A percentile compares a stretch with the other conserved stretches of the same genome.
phyloP scores from a whole-genome alignment of 2,113 vertebrate species.

The Jacana jacana region DNA sequence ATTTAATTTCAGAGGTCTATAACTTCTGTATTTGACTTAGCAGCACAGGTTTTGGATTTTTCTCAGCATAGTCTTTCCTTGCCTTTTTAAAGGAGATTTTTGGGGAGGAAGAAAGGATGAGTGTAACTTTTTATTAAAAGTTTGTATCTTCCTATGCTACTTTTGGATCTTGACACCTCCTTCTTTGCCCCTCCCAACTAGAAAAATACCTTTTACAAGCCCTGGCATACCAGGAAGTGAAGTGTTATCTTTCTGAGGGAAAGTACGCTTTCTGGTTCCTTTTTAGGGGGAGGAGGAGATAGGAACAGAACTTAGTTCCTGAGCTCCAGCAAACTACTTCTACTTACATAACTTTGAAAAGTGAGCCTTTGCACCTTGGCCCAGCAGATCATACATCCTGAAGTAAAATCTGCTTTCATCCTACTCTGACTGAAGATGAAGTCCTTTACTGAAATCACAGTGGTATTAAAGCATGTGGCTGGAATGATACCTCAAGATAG shows the following conservation, averaged over 20 bases:
- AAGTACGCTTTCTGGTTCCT: background rate
- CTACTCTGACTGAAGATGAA: background rate
- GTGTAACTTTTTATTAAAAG: background rate
- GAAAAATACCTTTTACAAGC: background rate
- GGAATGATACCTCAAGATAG: background rate
- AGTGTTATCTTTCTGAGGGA: background rate
- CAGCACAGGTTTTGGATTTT: background rate
- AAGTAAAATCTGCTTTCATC: background rate
- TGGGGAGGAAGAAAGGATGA: background rate
- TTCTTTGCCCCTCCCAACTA: background rate
- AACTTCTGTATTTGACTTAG: background rate
- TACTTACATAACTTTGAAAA: background rate
- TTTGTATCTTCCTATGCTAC: background rate
- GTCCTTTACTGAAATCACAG: background rate
- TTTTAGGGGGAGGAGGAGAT: background rate
- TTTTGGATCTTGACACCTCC: background rate
- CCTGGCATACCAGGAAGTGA: background rate
- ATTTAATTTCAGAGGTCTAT: background rate
- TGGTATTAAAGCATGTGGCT: background rate
- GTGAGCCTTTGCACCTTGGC: background rate
- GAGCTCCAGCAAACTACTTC: background rate
- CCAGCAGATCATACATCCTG: fast-evolving
- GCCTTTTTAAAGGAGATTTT: background rate
- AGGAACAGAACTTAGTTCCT: background rate
- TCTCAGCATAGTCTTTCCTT: background rate